phyloP scores from a whole-genome alignment of 2,888 invertebrate species.

The Dryocosmus kuriphilus region DNA sequence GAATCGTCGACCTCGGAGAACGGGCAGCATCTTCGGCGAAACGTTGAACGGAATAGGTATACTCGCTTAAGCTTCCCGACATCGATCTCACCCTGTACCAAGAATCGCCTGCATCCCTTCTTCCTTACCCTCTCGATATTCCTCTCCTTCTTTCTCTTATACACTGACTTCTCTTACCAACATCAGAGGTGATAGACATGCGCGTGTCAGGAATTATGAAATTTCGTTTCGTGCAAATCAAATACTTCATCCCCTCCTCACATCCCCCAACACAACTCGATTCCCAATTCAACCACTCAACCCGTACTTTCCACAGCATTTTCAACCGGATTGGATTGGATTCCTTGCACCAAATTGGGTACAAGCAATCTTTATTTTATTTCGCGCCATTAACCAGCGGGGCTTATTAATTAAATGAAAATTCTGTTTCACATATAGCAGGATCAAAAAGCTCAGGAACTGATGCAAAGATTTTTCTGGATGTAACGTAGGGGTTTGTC shows the following conservation, averaged over 20 bases:
- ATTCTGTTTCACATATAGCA: no score
- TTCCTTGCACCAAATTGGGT: background rate
- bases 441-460: background rate
- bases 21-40: slow-evolving; percentile 6
- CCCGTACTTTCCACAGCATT: background rate
- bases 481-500: background rate
- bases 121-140: slow-evolving; percentile 42
- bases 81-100: slow-evolving; percentile 54
- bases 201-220: slow-evolving; percentile 64
- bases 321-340: background rate
- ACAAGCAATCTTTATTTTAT: background rate
- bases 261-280: background rate
- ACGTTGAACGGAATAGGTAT: slow-evolving; percentile 43
- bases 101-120: slow-evolving; percentile 43
- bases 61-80: slow-evolving; percentile 54
- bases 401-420: background rate
- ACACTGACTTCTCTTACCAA: background rate
- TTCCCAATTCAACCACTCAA: background rate
- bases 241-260: slow-evolving; percentile 52
- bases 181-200: slow-evolving; percentile 39
- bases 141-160: slow-evolving; percentile 10
- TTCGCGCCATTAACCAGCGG: background rate
- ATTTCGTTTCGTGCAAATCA: slow-evolving; percentile 62
- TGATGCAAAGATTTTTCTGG: background rate
- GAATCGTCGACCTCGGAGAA: slow-evolving; percentile 1